Conservation (phyloP, 2,888 invertebrate species). For the Agrochola circellaris region DNA sequence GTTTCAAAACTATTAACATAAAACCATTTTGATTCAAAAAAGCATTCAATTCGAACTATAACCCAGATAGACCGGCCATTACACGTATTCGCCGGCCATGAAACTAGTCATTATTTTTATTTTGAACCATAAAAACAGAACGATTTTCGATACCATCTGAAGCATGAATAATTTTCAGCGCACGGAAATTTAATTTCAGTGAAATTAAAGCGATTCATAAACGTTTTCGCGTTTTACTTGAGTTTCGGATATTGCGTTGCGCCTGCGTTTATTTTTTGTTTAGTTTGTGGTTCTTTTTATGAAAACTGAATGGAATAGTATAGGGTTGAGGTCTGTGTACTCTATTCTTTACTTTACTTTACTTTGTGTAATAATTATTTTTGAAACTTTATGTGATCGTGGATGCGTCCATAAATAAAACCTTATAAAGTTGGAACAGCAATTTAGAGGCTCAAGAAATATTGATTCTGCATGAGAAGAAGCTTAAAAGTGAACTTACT, state of each 20-base stretch:
- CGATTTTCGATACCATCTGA: slow-evolving; percentile 49
- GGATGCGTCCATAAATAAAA: not conserved
- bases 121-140: slow-evolving; percentile 55
- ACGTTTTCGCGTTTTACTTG: slow-evolving; percentile 36
- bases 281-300: not conserved
- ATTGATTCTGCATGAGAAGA: no score
- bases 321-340: no score
- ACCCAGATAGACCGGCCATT: slow-evolving; percentile 30
- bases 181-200: slow-evolving; percentile 65
- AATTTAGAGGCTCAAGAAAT: no score
- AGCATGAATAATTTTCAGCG: slow-evolving; percentile 46
- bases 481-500: no score
- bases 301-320: not conserved
- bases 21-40: slow-evolving; percentile 30
- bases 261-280: slow-evolving; percentile 17
- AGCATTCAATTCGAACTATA: slow-evolving; percentile 30
- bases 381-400: not conserved
- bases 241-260: slow-evolving; percentile 25
- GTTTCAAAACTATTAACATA: slow-evolving; percentile 35
- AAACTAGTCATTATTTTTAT: slow-evolving; percentile 61
- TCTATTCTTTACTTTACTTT: not conserved
- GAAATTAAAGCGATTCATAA: slow-evolving; percentile 59
- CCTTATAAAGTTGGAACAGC: no score
- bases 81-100: slow-evolving; percentile 35
- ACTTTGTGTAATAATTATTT: not conserved